phyloP scores from a whole-genome alignment of 2,113 vertebrate species.

The Anarhynchus alexandrinus region DNA sequence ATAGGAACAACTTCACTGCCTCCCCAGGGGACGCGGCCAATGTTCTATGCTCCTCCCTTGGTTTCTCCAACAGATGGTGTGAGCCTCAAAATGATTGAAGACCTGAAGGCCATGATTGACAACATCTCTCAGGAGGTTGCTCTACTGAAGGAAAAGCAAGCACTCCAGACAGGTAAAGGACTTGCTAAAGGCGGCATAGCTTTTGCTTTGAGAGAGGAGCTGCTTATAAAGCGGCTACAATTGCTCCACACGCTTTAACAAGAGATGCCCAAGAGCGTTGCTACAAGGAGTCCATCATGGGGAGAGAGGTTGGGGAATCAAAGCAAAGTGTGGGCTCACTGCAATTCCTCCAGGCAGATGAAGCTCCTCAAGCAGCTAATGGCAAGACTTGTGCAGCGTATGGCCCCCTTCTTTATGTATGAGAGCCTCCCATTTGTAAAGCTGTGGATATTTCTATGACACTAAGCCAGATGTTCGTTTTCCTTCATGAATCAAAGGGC shows the following conservation, averaged over 20 bases:
- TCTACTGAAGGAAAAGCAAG: conserved; percentile 89
- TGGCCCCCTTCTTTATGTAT: not conserved
- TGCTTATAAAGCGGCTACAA: not conserved
- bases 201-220: not conserved
- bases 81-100: conserved; percentile 78
- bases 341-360: not conserved
- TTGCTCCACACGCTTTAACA: accelerated
- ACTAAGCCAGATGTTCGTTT: not conserved
- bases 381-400: not conserved
- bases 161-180: conserved; percentile 85
- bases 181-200: not conserved
- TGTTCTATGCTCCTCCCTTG: not conserved
- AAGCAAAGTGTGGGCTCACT: not conserved
- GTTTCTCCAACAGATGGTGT: conserved; percentile 60
- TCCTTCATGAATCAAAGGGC: not conserved
- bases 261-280: not conserved
- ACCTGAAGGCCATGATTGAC: conserved; percentile 83
- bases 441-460: not conserved
- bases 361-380: not conserved
- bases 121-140: conserved; percentile 83
- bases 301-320: not conserved
- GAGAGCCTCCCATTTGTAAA: not conserved
- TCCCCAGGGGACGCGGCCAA: accelerated
- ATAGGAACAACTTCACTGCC: not conserved
- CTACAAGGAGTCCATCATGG: not conserved